phyloP scores from a whole-genome alignment of 23 tunicate species.

The Styela clava region DNA sequence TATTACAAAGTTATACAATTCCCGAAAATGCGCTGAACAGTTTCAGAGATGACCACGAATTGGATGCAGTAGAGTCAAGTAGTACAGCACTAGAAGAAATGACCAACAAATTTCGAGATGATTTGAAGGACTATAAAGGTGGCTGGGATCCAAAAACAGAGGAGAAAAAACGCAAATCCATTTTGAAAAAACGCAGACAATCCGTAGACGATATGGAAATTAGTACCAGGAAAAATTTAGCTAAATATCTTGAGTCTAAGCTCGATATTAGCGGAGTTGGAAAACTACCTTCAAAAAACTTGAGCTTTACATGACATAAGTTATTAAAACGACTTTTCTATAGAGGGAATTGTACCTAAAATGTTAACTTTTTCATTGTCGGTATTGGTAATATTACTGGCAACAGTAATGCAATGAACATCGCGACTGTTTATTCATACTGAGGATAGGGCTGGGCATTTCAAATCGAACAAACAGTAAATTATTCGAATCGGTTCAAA shows the following conservation, averaged over 20 bases:
- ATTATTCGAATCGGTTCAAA: too few relatives aligned
- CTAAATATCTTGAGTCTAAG: constrained; percentile 55
- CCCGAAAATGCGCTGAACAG: constrained; percentile 22
- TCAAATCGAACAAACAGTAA: too few relatives aligned
- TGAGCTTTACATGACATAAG: not conserved
- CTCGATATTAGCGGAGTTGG: constrained; percentile 12
- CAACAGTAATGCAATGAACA: too few relatives aligned
- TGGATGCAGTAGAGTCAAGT: not conserved
- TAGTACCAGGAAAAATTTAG: constrained; percentile 63
- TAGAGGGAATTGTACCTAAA: not conserved
- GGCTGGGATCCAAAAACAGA: constrained; percentile 8
- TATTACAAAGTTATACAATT: constrained; percentile 8
- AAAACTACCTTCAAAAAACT: not conserved
- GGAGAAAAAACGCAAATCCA: constrained; percentile 46
- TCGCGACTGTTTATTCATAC: too few relatives aligned
- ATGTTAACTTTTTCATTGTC: too few relatives aligned
- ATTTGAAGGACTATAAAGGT: constrained; percentile 20
- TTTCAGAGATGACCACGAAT: constrained; percentile 35
- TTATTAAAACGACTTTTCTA: not conserved
- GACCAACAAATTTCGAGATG: constrained; percentile 25
- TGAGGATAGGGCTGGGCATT: too few relatives aligned
- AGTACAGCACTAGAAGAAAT: constrained; percentile 9
- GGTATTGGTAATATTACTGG: too few relatives aligned
- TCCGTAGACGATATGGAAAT: constrained; percentile 83
- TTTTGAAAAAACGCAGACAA: constrained; percentile 71